These are phyloP conservation scores for Hirundichthys speculiger DNA, from an alignment of 2,113 vertebrate genomes.

Conservation along the genomic window DNA sequence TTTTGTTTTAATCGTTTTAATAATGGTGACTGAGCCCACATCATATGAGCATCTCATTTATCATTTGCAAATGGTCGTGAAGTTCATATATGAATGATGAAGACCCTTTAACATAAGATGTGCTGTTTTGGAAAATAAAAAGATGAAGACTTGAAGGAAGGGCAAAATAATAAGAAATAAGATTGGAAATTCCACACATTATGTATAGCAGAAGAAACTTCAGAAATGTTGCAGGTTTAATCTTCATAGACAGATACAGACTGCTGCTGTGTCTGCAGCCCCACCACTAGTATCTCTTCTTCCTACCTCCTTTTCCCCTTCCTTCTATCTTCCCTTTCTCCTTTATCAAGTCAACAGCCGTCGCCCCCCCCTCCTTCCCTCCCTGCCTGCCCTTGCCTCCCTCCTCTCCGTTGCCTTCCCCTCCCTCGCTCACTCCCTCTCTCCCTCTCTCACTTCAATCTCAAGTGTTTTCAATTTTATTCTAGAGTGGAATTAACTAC, in stretches of 20 bases:
- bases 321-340: constrained; percentile 79
- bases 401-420: constrained; percentile 63
- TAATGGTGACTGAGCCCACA: constrained; percentile 1
- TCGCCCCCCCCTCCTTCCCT: constrained; percentile 71
- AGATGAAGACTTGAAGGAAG: not conserved
- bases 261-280: constrained; percentile 58
- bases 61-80: not conserved
- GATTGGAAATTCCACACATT: constrained; percentile 9
- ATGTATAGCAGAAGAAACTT: constrained; percentile 10
- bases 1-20: constrained; percentile 9
- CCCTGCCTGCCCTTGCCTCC: constrained; percentile 79
- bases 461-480: constrained; percentile 99
- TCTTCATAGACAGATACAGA: constrained; percentile 1
- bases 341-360: constrained; percentile 83
- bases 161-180: constrained; percentile 13
- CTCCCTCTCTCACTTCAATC: constrained; percentile 90
- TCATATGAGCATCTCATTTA: not conserved
- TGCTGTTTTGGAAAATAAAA: not conserved
- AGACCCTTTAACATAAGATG: not conserved
- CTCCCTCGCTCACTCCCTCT: constrained; percentile 85
- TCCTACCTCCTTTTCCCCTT: constrained; percentile 73
- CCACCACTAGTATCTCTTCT: constrained; percentile 72
- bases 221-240: constrained; percentile 7
- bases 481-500: constrained; percentile 99
- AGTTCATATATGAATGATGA: not conserved